A percentile compares a stretch with the other conserved stretches of the same genome.
These are phyloP conservation scores for Serilophus lunatus DNA, from an alignment of 2,113 vertebrate genomes.

Conservation along the genomic window DNA sequence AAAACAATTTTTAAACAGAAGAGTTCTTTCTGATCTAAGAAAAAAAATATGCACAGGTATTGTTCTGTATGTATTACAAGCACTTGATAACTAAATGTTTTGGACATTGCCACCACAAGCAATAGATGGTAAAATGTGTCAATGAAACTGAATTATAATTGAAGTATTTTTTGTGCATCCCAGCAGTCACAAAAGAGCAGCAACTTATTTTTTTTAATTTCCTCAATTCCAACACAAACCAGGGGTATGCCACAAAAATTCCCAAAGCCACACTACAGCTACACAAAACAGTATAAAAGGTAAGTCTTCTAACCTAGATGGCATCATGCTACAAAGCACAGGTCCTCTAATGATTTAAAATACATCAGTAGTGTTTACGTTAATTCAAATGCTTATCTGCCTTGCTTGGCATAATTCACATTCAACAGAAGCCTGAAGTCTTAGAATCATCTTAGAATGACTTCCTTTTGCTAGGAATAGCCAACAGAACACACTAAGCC, in stretches of 20 bases:
- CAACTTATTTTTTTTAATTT: not conserved
- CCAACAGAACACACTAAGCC: not conserved
- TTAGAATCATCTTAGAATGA: not conserved
- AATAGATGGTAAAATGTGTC: not conserved
- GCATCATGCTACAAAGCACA: not conserved
- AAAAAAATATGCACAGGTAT: not conserved
- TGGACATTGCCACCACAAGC: not conserved
- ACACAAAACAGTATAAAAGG: not conserved
- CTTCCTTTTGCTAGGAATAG: not conserved
- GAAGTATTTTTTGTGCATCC: accelerated
- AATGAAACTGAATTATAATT: not conserved
- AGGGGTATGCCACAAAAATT: not conserved
- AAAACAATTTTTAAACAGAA: not conserved
- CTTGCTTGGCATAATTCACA: not conserved
- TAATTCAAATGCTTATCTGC: not conserved
- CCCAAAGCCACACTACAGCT: not conserved
- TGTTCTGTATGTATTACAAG: not conserved
- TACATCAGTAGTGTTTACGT: not conserved
- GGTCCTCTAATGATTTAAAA: not conserved
- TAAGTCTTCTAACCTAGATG: not conserved
- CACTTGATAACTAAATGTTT: not conserved
- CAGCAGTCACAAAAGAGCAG: not conserved
- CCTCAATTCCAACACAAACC: not conserved
- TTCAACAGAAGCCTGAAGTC: not conserved
- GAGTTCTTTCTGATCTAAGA: not conserved